phyloP scores from a whole-genome alignment of 35 echinoderm and acorn worm genomes.

The Chiridota heheva region DNA sequence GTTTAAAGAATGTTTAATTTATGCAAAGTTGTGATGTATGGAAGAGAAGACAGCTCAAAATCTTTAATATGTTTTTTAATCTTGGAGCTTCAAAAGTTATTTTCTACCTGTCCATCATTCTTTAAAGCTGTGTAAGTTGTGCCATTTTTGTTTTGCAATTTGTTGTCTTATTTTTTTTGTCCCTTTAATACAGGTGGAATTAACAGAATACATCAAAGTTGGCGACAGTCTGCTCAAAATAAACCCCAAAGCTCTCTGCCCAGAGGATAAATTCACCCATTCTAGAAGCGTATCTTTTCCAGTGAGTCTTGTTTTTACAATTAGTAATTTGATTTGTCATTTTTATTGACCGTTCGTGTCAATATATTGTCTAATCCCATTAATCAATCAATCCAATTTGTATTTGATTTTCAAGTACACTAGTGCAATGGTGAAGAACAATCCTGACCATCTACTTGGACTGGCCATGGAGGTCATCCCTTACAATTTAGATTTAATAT shows the following conservation, averaged over 20 bases:
- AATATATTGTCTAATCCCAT: too few relatives aligned
- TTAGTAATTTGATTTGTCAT: background rate
- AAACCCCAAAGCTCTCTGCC: constrained; percentile 53
- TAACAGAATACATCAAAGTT: constrained; percentile 83
- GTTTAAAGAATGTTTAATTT: too few relatives aligned
- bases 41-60: too few relatives aligned
- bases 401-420: constrained; percentile 41
- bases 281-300: constrained; percentile 65
- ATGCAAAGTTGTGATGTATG: too few relatives aligned
- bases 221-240: constrained; percentile 77
- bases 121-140: background rate
- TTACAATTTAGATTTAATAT: too few relatives aligned
- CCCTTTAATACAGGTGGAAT: constrained; percentile 57
- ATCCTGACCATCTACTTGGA: constrained; percentile 73
- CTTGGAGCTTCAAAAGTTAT: too few relatives aligned
- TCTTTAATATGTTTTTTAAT: too few relatives aligned
- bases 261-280: constrained; percentile 78
- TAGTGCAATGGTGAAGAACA: constrained; percentile 32
- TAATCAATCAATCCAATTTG: too few relatives aligned
- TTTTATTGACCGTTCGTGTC: too few relatives aligned
- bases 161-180: background rate
- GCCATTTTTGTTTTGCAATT: background rate
- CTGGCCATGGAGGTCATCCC: constrained; percentile 72
- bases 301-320: constrained; percentile 73
- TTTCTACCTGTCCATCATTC: too few relatives aligned